Evolutionary conservation across 2,888 invertebrate genomes (phyloP).

Genomic region (Diadegma fenestrale): DNA sequence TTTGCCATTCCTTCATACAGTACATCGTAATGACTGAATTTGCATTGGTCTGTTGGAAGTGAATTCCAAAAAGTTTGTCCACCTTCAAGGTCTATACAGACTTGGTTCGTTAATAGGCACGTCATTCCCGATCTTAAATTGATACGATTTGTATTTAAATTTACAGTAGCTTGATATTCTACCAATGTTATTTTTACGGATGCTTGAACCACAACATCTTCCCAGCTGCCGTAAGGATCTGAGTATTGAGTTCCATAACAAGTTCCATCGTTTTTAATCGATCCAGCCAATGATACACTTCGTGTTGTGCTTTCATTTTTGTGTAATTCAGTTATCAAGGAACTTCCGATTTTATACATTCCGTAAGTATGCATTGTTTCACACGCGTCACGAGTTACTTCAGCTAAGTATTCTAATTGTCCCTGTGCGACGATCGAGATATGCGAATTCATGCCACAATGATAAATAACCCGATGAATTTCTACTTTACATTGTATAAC

Average conservation of each 20-base stretch:
- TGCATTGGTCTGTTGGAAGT: slow-evolving; percentile 32
- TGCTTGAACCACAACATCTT: slow-evolving; percentile 46
- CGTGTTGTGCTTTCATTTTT: slow-evolving; percentile 16
- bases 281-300: slow-evolving; percentile 48
- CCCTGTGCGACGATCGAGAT: slow-evolving; percentile 47
- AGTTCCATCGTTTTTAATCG: neutral
- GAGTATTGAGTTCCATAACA: slow-evolving; percentile 36
- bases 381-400: slow-evolving; percentile 23
- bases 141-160: slow-evolving; percentile 37
- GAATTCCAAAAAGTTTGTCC: slow-evolving; percentile 54
- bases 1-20: slow-evolving; percentile 64
- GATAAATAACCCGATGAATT: slow-evolving; percentile 23
- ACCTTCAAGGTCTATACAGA: slow-evolving; percentile 45
- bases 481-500: slow-evolving; percentile 59
- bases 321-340: neutral
- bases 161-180: slow-evolving; percentile 46
- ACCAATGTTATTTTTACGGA: slow-evolving; percentile 40
- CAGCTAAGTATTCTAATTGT: slow-evolving; percentile 3
- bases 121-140: slow-evolving; percentile 1
- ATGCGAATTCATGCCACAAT: slow-evolving; percentile 67
- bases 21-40: slow-evolving; percentile 62
- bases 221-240: slow-evolving; percentile 45
- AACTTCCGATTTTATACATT: neutral
- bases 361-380: slow-evolving; percentile 14
- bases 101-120: slow-evolving; percentile 32